Base-by-base conservation (phyloP, 2,888 invertebrate species). In the Phytoseiulus persimilis region DNA sequence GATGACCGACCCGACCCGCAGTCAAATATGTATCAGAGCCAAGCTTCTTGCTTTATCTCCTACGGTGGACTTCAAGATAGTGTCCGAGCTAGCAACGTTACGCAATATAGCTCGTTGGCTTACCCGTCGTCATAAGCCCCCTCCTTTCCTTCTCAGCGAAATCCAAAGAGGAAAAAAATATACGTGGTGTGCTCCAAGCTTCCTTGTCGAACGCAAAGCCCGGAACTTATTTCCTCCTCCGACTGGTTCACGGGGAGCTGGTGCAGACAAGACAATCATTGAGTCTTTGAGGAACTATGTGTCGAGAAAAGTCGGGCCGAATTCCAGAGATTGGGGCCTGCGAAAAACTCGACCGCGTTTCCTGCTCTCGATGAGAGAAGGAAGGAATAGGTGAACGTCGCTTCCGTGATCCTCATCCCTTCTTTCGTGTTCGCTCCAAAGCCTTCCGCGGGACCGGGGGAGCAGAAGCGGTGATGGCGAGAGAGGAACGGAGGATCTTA, bases 1-100 rank as follows among this genome's bases (percentile, higher is more conserved):
- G 65, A 65, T 65, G 65, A 65, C 65, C 65, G 28, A 65, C 65
- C 65, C 65, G 65, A 65, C 65, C 18, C 65, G 65, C 65, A 65
- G 65, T 65, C 65, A 65, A 65, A 65, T 65, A 65, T 65, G 65
- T 65, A 65, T 65, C 65, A 65, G 65, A 65, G 65, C 65, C 65
- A 18, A 65, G 65, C 14, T 28, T 65, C 65, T 23, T 65, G 39
- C 39, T 39, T 39, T 39, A 39, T 39, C 39, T 65, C 65, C 65
- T 18, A 14, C 65, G 28, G 1, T 28, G n/a, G 65, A 65, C 65
- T 65, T 28, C 65, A 65, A 2, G 65, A 28, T 65, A 65, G 65
- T 65, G 65, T n/a, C 65, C 65, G 5, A 65, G 65, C 65, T 23
- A 18, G 65, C 65, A 65, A 65, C 65, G 65, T 65, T 6, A 65